phyloP scores from a whole-genome alignment of 2,113 vertebrate species.

The Sterrhoptilus dennistouni region DNA sequence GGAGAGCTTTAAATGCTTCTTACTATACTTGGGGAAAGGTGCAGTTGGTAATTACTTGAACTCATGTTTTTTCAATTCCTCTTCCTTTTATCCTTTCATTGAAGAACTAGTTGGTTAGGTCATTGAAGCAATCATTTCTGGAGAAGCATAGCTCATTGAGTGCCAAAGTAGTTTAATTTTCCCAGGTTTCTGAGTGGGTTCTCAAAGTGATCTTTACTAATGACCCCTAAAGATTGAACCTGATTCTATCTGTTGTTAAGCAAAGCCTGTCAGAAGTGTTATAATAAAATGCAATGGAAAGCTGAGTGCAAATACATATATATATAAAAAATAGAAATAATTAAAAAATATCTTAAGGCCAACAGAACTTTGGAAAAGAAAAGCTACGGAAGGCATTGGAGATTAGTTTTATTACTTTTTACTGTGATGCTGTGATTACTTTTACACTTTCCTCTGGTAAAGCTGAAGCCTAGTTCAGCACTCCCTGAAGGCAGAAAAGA shows the following conservation, averaged over 20 bases:
- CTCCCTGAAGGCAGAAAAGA: neutral
- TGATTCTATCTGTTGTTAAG: neutral
- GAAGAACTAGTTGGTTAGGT: constrained; percentile 2
- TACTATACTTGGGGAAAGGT: neutral
- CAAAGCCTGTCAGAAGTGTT: neutral
- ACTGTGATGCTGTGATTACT: neutral
- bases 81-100: neutral
- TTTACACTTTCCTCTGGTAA: neutral
- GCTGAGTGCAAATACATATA: neutral
- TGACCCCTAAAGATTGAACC: neutral
- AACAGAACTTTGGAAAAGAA: neutral
- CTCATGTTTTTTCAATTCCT: neutral
- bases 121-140: neutral
- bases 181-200: neutral
- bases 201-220: constrained; percentile 20
- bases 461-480: neutral
- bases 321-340: neutral
- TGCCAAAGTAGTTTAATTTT: constrained; percentile 26
- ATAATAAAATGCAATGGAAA: neutral
- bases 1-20: neutral
- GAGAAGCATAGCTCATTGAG: constrained; percentile 20
- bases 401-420: neutral
- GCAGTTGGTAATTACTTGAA: neutral
- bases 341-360: neutral
- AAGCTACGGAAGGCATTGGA: neutral